phyloP scores from a whole-genome alignment of 2,113 vertebrate species.

The Gymnogyps californianus region DNA sequence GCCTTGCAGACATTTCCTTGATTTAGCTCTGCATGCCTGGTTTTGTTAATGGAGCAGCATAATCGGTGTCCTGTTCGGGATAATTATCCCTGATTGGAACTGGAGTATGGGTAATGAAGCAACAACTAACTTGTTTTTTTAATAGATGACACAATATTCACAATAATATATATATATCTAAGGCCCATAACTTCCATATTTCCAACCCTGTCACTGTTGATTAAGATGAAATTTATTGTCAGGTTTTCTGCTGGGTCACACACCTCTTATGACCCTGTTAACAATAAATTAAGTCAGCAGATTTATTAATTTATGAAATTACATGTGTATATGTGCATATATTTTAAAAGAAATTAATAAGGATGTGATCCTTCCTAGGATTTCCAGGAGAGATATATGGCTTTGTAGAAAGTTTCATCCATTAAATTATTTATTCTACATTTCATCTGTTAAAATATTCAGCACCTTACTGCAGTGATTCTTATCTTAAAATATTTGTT shows the following conservation, averaged over 20 bases:
- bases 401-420: neutral
- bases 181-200: neutral
- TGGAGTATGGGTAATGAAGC: neutral
- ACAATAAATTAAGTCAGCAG: neutral
- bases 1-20: neutral
- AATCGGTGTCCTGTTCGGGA: fast-evolving
- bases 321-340: too few relatives aligned
- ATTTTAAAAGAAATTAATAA: neutral
- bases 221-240: neutral
- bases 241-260: neutral
- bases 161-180: neutral
- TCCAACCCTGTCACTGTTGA: neutral
- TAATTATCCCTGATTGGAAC: neutral
- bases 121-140: neutral
- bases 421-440: neutral
- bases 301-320: neutral
- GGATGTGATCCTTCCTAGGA: neutral
- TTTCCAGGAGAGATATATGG: neutral
- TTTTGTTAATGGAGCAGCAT: neutral
- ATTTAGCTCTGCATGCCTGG: neutral
- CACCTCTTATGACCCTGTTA: neutral
- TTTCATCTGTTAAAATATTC: neutral
- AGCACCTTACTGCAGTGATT: neutral
- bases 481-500: neutral
- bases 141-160: neutral